A percentile compares a stretch with the other conserved stretches of the same genome.
phyloP scores from a whole-genome alignment of 2,113 vertebrate species.

The Sakesphorus luctuosus region DNA sequence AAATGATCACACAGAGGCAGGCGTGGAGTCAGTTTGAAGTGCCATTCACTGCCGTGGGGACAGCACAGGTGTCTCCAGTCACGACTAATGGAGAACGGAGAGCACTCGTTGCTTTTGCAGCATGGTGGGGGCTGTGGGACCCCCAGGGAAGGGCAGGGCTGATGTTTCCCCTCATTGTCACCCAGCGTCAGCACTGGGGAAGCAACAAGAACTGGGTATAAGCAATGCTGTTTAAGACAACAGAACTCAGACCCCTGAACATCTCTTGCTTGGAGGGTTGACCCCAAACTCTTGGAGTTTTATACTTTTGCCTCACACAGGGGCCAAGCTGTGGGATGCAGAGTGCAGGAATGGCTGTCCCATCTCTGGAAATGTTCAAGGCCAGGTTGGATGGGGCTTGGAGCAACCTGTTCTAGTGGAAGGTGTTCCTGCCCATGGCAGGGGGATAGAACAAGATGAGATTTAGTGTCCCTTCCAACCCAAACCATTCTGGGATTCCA shows the following conservation, averaged over 20 bases:
- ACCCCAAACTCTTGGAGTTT: background rate
- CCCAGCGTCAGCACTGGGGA: rapidly evolving
- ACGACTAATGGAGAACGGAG: background rate
- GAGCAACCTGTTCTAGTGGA: background rate
- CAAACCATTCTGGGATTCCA: background rate
- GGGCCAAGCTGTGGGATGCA: background rate
- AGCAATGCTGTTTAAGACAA: rapidly evolving
- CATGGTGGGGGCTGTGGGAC: rapidly evolving
- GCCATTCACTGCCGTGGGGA: background rate
- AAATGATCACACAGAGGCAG: rapidly evolving
- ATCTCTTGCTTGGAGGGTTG: background rate
- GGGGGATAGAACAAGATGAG: background rate
- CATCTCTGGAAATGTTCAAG: background rate
- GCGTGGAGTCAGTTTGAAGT: background rate
- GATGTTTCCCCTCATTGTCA: background rate
- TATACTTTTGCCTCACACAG: background rate
- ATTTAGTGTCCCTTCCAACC: background rate
- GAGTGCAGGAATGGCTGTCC: background rate
- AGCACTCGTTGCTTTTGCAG: background rate
- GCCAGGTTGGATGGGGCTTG: background rate
- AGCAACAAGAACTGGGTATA: background rate
- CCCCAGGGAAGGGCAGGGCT: background rate
- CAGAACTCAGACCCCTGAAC: background rate
- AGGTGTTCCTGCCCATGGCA: background rate
- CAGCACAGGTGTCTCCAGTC: background rate